Percentiles rank a stretch among this genome's conserved stretches.
Conservation (phyloP, 2,888 invertebrate species). For the Mystacides longicornis region DNA sequence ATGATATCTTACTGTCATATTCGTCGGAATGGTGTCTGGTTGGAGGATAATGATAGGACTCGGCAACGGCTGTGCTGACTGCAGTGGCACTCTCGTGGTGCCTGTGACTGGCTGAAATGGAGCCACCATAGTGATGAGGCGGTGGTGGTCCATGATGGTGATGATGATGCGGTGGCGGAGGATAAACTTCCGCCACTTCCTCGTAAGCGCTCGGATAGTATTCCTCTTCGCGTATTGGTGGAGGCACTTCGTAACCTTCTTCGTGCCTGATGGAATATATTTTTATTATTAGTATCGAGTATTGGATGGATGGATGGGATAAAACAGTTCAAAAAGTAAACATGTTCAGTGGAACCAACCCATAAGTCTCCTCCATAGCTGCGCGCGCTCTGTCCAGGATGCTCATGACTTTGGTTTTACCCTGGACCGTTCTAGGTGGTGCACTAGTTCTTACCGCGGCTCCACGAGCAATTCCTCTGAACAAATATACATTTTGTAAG, state of each 20-base stretch:
- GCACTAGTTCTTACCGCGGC: slow-evolving; percentile 28
- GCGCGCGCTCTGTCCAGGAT: slow-evolving; percentile 74
- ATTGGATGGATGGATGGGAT: neutral
- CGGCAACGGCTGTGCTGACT: slow-evolving; percentile 27
- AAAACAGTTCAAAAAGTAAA: neutral
- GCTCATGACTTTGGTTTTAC: slow-evolving; percentile 75
- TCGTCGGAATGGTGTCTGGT: slow-evolving; percentile 23
- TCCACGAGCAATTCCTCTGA: slow-evolving; percentile 10
- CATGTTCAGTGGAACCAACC: slow-evolving; percentile 37
- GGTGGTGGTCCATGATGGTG: slow-evolving; percentile 8
- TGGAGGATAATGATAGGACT: slow-evolving; percentile 26
- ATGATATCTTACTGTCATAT: slow-evolving; percentile 23
- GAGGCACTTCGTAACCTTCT: slow-evolving; percentile 21
- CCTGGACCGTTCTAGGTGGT: slow-evolving; percentile 50
- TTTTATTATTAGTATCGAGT: neutral
- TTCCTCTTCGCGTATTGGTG: slow-evolving; percentile 19
- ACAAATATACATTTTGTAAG: no score
- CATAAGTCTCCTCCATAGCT: slow-evolving; percentile 74
- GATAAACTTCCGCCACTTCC: slow-evolving; percentile 3
- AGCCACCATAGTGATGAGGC: slow-evolving; percentile 15
- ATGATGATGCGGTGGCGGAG: slow-evolving; percentile 12
- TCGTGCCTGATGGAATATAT: slow-evolving; percentile 15
- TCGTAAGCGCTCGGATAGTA: slow-evolving; percentile 8
- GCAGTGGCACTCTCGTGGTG: slow-evolving; percentile 21
- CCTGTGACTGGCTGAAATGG: slow-evolving; percentile 14